A percentile compares a stretch with the other conserved stretches of the same genome.
Evolutionary conservation across 2,113 vertebrate species (phyloP).

Genomic region (Dasypus novemcinctus): DNA sequence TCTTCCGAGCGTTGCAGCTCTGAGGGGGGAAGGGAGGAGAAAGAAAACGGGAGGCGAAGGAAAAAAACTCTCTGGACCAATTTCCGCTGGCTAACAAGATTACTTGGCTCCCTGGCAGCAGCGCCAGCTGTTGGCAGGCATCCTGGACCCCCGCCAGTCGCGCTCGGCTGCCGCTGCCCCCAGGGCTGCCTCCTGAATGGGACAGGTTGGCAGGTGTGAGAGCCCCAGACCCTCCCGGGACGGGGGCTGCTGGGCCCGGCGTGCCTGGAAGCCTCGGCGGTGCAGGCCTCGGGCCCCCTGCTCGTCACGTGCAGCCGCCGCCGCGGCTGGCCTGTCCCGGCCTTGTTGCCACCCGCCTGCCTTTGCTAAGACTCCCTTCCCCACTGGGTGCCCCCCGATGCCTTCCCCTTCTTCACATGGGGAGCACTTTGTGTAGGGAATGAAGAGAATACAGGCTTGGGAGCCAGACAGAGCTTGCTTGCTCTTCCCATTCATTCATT

Average conservation of each 20-base stretch:
- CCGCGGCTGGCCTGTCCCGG: background rate
- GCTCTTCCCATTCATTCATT: background rate
- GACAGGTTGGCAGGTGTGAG: slow-evolving; percentile 43
- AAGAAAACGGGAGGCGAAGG: slow-evolving; percentile 28
- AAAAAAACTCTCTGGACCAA: slow-evolving; percentile 60
- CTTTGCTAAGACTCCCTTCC: background rate
- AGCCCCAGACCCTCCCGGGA: background rate
- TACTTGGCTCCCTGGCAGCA: slow-evolving; percentile 66
- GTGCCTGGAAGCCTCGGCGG: background rate
- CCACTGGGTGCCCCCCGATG: background rate
- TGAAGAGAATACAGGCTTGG: background rate
- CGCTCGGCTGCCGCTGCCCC: background rate
- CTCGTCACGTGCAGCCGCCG: accelerated
- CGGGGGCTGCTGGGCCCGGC: background rate
- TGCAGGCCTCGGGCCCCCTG: background rate
- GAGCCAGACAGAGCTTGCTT: background rate
- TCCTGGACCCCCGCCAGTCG: slow-evolving; percentile 43
- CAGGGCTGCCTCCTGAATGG: background rate
- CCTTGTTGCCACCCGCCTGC: background rate
- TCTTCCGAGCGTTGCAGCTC: slow-evolving; percentile 70
- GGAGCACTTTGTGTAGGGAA: background rate
- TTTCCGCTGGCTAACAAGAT: slow-evolving; percentile 72
- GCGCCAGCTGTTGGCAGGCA: slow-evolving; percentile 57
- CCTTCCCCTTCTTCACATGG: background rate
- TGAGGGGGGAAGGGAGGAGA: slow-evolving; percentile 29